A percentile compares a stretch with the other conserved stretches of the same genome.
Evolutionary conservation across 2,797 vertebrate species (phyloP).

Genomic region (Halcyon chelicuti): DNA sequence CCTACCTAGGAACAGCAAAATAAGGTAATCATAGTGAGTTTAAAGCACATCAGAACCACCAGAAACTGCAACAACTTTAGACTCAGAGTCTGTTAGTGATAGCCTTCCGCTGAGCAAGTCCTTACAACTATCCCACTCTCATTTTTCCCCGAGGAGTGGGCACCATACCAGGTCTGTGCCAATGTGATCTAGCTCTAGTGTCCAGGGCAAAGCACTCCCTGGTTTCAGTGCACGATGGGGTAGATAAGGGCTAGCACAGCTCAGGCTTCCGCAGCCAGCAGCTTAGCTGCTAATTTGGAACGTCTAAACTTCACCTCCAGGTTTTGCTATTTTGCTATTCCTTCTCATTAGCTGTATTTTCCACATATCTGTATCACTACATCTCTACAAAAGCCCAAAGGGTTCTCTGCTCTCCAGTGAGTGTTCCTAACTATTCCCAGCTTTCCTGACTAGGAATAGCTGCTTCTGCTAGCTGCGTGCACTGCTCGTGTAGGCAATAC

Average conservation of each 20-base stretch:
- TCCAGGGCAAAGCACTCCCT: background rate
- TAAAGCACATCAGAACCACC: background rate
- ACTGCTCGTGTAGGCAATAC: background rate
- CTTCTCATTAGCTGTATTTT: slow-evolving; percentile 22
- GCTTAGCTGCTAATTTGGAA: background rate
- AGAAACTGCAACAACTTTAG: background rate
- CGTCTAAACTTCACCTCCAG: slow-evolving; percentile 4
- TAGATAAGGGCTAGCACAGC: background rate
- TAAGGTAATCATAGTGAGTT: background rate
- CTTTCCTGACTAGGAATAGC: background rate
- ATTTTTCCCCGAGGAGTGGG: no score
- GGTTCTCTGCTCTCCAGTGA: background rate
- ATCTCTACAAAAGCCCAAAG: slow-evolving; percentile 10
- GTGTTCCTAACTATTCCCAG: background rate
- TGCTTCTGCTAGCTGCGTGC: slow-evolving; percentile 17
- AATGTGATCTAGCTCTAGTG: background rate
- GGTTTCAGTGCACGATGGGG: background rate
- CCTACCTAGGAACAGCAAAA: background rate
- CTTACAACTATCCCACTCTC: background rate
- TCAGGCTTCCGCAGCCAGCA: background rate
- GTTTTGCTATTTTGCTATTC: background rate
- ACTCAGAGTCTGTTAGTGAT: background rate
- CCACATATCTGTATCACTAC: background rate
- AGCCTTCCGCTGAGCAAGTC: background rate
- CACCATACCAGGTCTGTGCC: background rate